phyloP scores from a whole-genome alignment of 2,113 vertebrate species.

The Eclectus roratus region DNA sequence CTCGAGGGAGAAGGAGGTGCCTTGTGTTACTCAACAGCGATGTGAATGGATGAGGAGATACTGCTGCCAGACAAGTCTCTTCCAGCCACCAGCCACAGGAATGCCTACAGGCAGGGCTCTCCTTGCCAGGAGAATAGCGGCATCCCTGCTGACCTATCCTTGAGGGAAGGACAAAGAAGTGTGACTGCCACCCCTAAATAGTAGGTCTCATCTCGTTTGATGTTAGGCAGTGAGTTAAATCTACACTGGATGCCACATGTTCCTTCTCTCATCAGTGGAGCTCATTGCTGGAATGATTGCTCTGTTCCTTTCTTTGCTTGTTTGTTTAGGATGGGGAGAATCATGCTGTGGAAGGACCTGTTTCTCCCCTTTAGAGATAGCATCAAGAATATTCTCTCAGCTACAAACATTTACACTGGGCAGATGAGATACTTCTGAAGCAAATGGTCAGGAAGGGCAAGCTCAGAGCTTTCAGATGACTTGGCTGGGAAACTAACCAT shows the following conservation, averaged over 20 bases:
- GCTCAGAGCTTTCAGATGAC: not conserved
- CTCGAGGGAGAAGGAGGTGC: not conserved
- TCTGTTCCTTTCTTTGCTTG: not conserved
- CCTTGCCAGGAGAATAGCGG: accelerated
- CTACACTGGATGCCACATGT: not conserved
- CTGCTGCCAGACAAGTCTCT: not conserved
- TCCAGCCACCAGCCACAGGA: not conserved
- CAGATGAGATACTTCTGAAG: not conserved
- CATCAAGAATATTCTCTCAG: not conserved
- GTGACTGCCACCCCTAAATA: not conserved
- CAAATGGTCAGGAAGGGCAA: not conserved
- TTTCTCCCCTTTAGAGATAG: not conserved
- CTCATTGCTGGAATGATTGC: accelerated
- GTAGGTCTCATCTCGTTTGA: not conserved
- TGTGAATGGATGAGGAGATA: not conserved
- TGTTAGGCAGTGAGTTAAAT: not conserved
- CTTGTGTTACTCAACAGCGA: not conserved
- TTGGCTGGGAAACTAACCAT: not conserved
- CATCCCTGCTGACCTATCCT: not conserved
- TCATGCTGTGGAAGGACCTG: not conserved
- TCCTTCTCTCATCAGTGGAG: not conserved
- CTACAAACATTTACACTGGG: not conserved
- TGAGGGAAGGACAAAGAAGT: not conserved
- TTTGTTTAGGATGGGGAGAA: not conserved
- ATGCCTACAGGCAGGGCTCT: not conserved